Evolutionary conservation across 2,797 vertebrate genomes (phyloP), one percentile per base, ranked within the genome.

Genomic region (Aulostomus chinensis): DNA sequence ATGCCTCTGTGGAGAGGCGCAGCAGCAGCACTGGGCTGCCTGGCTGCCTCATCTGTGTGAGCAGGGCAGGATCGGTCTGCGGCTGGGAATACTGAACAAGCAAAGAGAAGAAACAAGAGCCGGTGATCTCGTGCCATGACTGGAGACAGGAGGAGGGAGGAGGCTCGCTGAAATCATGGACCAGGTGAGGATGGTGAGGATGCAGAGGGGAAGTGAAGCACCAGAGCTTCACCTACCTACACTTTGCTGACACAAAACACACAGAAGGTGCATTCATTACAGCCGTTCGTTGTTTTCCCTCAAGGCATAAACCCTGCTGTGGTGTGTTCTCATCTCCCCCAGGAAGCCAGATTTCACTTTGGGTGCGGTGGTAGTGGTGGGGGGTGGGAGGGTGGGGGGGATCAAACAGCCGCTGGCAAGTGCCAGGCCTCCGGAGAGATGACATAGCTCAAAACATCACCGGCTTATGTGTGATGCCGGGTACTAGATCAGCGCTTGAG

Each of bases 121-220:
- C 21, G 52, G 72, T 4, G 55, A 68, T 53, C 74, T 61, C 36
- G 61, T 82, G 80, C 73, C 82, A 90, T 90, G 90, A 83, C 72
- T 18, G 70, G 76, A 68, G 76, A 18, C 80, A 74, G 63, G 85
- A 88, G 88, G 68, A 71, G 50, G 82, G 75, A 84, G 78, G 73
- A 86, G 85, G 71, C 68, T 70, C 14, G 76, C 77, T 88, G 76
- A 88, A 78, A 90, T 69, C 86, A 91, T 92, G 91, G 91, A 91
- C 73, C 89, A 92, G 90, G 90, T 92, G 71, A 90, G 84, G 82
- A 82, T 78, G 67, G 48, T 62, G 61, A 56, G 49, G 68, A 49
- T 16, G 47, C 40, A 24, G 41, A 58, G 68, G 67, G 59, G 71
- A 70, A 39, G 64, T 42, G 69, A 62, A 66, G 14, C 37, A 43